Conservation (phyloP, 2,888 invertebrate species). For the Hydropsyche betteni region DNA sequence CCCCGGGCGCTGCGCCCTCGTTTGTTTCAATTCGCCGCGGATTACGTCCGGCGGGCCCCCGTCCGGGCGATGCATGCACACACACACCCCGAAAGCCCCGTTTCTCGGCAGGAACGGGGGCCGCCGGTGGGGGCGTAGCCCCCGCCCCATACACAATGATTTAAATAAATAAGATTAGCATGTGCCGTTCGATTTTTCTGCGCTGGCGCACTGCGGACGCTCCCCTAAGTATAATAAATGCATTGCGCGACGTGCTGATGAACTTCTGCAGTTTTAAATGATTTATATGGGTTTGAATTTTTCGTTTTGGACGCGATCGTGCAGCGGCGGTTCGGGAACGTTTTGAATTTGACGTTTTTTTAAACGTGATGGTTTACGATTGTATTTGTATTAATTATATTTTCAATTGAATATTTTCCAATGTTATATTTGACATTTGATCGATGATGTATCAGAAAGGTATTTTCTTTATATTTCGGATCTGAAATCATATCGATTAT, state of each 20-base stretch:
- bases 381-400: too few species aligned
- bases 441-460: too few species aligned
- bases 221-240: constrained; percentile 5
- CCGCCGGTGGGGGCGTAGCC: background rate
- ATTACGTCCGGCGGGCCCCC: constrained; percentile 40
- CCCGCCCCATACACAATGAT: constrained; percentile 32
- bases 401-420: too few species aligned
- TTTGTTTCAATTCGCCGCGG: constrained; percentile 51
- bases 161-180: constrained; percentile 45
- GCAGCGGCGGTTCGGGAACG: too few species aligned
- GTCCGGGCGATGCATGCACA: background rate
- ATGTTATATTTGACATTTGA: too few species aligned
- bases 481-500: too few species aligned
- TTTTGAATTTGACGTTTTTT: too few species aligned
- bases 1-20: constrained; percentile 39
- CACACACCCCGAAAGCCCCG: background rate
- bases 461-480: too few species aligned
- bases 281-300: too few species aligned
- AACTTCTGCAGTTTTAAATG: constrained; percentile 2
- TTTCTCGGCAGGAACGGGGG: too few species aligned
- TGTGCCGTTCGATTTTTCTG: constrained; percentile 49
- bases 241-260: constrained; percentile 5
- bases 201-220: constrained; percentile 44
- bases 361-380: too few species aligned
- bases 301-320: too few species aligned